Percentiles rank a stretch among this genome's conserved stretches.
These are phyloP conservation scores for Dendrocincla tyrannina DNA, from an alignment of 2,797 vertebrate species.

Conservation along the genomic window DNA sequence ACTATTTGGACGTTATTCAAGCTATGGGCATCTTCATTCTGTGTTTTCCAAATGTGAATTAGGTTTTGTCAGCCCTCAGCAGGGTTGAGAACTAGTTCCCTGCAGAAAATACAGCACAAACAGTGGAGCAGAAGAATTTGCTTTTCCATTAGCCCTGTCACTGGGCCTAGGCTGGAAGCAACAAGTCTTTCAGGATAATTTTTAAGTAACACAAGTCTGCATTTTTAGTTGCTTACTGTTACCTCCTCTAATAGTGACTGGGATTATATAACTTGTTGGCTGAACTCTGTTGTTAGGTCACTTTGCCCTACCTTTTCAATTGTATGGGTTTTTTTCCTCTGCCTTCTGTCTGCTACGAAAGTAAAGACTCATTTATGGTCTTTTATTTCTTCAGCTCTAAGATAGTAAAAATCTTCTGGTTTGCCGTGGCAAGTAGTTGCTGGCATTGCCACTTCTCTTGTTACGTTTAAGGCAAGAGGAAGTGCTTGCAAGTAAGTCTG, in stretches of 20 bases:
- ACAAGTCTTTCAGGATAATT: neutral
- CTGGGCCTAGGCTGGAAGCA: neutral
- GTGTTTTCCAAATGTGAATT: neutral
- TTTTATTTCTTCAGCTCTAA: neutral
- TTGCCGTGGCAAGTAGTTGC: neutral
- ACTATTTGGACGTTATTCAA: neutral
- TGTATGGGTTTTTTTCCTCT: accelerated
- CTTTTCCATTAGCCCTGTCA: neutral
- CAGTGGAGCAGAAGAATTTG: neutral
- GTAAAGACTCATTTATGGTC: neutral
- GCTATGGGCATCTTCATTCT: neutral
- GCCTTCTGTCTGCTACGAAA: neutral
- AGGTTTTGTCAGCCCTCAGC: neutral
- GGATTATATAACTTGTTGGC: neutral
- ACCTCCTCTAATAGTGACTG: neutral
- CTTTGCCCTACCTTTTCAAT: neutral
- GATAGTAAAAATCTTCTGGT: neutral
- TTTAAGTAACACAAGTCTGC: neutral
- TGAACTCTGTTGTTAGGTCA: neutral
- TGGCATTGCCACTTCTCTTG: neutral
- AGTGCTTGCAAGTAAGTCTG: neutral
- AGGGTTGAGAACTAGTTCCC: neutral
- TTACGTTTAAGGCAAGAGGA: neutral
- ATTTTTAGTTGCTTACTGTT: neutral
- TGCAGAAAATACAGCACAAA: neutral